These are phyloP conservation scores for Aphidius gifuensis DNA, from an alignment of 1,140 invertebrate genomes.

Conservation along the genomic window DNA sequence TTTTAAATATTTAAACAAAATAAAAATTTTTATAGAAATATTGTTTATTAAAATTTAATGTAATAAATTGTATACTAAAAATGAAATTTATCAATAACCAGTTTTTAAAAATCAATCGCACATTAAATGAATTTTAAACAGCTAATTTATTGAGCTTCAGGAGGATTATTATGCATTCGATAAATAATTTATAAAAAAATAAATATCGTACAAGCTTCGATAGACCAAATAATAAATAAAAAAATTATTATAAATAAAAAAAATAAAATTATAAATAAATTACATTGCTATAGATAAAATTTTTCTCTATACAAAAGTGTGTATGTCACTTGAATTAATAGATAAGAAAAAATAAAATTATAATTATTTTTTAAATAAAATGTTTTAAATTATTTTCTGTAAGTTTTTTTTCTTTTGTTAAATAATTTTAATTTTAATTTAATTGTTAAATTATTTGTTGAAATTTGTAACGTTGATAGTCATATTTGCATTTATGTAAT, in stretches of 20 bases:
- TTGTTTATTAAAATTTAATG: constrained; percentile 13
- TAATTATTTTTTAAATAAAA: background rate
- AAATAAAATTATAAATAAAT: constrained; percentile 7
- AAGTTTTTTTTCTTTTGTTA: too few relatives aligned
- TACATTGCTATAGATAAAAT: constrained; percentile 1
- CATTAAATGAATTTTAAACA: constrained; percentile 1
- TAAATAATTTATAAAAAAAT: constrained; percentile 5
- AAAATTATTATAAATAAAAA: constrained; percentile 9
- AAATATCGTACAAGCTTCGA: constrained; percentile 27
- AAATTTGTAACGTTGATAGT: too few relatives aligned
- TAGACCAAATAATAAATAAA: constrained; percentile 25
- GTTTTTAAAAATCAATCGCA: constrained; percentile 7
- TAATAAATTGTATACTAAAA: constrained; percentile 12
- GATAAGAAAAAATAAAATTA: too few relatives aligned
- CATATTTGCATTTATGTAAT: too few relatives aligned
- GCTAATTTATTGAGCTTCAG: background rate
- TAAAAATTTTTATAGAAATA: constrained; percentile 22
- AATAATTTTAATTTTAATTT: too few relatives aligned
- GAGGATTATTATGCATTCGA: constrained; percentile 14
- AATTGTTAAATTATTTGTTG: too few relatives aligned
- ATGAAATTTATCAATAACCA: constrained; percentile 16
- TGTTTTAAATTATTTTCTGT: too few relatives aligned
- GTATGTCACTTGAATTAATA: too few relatives aligned
- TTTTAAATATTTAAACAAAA: constrained; percentile 2
- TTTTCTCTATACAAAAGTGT: background rate